A percentile compares a stretch with the other conserved stretches of the same genome.
Evolutionary conservation across 2,113 vertebrate species (phyloP).

Genomic region (Motacilla tschutschensis): DNA sequence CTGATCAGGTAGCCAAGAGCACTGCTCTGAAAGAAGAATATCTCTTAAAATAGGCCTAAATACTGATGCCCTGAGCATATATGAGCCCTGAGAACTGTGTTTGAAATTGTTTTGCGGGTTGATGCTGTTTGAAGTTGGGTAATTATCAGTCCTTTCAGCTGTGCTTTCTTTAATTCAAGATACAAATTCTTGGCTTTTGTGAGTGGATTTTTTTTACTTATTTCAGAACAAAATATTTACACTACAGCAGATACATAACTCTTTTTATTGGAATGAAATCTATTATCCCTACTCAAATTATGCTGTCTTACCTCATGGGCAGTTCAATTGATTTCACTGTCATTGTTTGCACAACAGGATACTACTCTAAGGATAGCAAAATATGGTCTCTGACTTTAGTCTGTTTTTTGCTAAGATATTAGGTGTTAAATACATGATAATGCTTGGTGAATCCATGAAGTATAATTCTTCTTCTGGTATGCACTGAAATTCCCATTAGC

Average conservation of each 20-base stretch:
- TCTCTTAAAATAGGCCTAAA: not conserved
- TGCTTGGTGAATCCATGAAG: not conserved
- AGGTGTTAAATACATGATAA: not conserved
- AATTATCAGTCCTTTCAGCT: not conserved
- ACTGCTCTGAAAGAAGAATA: not conserved
- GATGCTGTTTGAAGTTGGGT: not conserved
- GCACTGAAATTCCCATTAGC: not conserved
- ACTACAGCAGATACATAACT: not conserved
- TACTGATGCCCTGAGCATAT: not conserved
- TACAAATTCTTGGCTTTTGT: not conserved
- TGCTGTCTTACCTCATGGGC: not conserved
- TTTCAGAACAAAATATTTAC: not conserved
- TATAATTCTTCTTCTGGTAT: not conserved
- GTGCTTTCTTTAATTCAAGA: not conserved
- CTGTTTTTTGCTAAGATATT: not conserved
- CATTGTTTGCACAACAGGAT: not conserved
- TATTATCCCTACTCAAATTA: not conserved
- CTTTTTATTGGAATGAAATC: not conserved
- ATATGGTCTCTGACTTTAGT: not conserved
- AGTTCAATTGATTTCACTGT: not conserved
- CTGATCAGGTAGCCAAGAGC: not conserved
- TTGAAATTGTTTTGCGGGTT: not conserved
- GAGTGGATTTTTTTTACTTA: not conserved
- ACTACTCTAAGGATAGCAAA: not conserved
- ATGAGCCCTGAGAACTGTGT: not conserved